Base-by-base conservation (phyloP, 2,797 vertebrate genomes). In the Malurus leucopterus region DNA sequence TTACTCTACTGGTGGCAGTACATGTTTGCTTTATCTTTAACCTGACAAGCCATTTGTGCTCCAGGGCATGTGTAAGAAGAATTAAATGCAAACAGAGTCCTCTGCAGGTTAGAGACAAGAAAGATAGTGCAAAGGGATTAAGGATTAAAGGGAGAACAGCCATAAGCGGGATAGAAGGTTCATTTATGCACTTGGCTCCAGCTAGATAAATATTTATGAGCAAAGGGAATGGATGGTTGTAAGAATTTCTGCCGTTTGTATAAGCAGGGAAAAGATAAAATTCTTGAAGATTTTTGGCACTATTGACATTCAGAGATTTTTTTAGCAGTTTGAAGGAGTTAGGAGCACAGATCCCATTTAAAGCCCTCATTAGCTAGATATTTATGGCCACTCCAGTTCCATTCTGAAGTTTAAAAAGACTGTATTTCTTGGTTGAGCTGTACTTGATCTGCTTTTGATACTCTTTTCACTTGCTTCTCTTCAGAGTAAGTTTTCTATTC, bases 41-140 rank as follows among this genome's bases (percentile, higher is more conserved):
- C 95, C 94, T 93, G 92, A 95, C 95, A 94, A 95, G 91, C 90
- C 95, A 93, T 95, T 95, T 94, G 90, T 94, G 95, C 96, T 93
- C 84, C 88, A 50, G 95, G 95, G 93, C 91, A 95, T 93, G 89
- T 93, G 76, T 95, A 95, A 95, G 92, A 96, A 93, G 95, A 96
- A 96, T 96, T 95, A 95, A 96, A 96, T 94, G 94, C 92, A 95
- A 96, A 95, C 92, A 91, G 93, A 95, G 90, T 95, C 90, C 90
- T 95, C 94, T 89, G 95, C 93, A 95, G 95, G 94, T 95, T 95
- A 93, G 95, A 93, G 92, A 94, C 92, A 94, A 89, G 94, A 91
- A 93, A 92, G 91, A 94, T 95, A 94, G 95, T 92, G 93, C 91
- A 91, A 70, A 93, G 91, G 96, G 95, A 96, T 96, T 96, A 95